phyloP scores from a whole-genome alignment of 2,888 invertebrate species.

The Cosmopolites sordidus region DNA sequence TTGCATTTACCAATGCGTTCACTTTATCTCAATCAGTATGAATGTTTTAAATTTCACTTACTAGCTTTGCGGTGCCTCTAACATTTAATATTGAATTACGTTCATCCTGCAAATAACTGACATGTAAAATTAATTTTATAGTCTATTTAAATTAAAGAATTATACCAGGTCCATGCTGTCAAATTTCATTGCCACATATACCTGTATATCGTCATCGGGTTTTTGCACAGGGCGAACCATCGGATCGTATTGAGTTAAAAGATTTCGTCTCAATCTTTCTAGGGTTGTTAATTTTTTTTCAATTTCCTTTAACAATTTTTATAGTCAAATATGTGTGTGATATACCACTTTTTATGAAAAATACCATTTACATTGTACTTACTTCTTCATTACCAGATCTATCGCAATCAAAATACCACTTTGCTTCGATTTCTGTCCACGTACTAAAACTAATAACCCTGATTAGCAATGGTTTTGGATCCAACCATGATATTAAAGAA shows the following conservation, averaged over 20 bases:
- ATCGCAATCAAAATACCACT: slow-evolving; percentile 66
- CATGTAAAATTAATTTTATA: too few relatives aligned
- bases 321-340: neutral
- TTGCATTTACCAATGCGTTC: too few relatives aligned
- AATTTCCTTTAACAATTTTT: slow-evolving; percentile 44
- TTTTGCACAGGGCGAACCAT: slow-evolving; percentile 42
- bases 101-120: slow-evolving; percentile 42
- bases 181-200: slow-evolving; percentile 36
- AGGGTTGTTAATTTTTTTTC: slow-evolving; percentile 49
- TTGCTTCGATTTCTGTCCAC: slow-evolving; percentile 62
- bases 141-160: neutral
- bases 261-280: slow-evolving; percentile 52
- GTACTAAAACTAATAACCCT: slow-evolving; percentile 66
- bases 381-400: slow-evolving; percentile 35
- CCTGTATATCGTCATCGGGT: slow-evolving; percentile 32
- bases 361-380: slow-evolving; percentile 1
- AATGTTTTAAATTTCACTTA: slow-evolving; percentile 36
- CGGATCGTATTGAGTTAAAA: slow-evolving; percentile 52
- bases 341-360: neutral
- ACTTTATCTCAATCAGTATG: too few relatives aligned
- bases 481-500: slow-evolving; percentile 58
- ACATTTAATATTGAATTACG: slow-evolving; percentile 39
- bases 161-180: slow-evolving; percentile 38
- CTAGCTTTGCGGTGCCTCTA: slow-evolving; percentile 47
- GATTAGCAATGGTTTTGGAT: slow-evolving; percentile 57